Percentiles rank a stretch among this genome's conserved stretches.
phyloP scores from a whole-genome alignment of 2,888 invertebrate species.

The Amphipyra berbera region DNA sequence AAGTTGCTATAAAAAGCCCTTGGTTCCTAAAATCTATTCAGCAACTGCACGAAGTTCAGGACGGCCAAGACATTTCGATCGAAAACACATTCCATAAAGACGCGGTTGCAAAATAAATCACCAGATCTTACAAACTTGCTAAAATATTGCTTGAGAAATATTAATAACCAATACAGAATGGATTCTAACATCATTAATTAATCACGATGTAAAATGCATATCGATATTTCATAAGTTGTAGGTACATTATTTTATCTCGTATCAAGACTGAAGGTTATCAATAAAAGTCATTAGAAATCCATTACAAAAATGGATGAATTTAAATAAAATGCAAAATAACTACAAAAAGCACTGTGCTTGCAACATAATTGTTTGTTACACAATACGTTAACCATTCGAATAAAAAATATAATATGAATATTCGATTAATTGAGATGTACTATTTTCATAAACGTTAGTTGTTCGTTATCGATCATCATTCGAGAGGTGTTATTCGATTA shows the following conservation, averaged over 20 bases:
- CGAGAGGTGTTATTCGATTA: conserved; percentile 56
- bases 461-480: conserved; percentile 52
- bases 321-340: background rate
- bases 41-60: too few species aligned
- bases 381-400: conserved; percentile 38
- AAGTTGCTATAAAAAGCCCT: too few species aligned
- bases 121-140: conserved; percentile 22
- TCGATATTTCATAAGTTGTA: conserved; percentile 38
- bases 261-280: conserved; percentile 33
- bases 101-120: conserved; percentile 39
- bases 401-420: conserved; percentile 24
- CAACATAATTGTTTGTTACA: conserved; percentile 13
- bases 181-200: conserved; percentile 49
- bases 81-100: conserved; percentile 16
- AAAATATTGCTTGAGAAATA: conserved; percentile 41
- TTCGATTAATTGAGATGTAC: conserved; percentile 61
- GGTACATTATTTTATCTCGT: conserved; percentile 18
- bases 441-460: conserved; percentile 43
- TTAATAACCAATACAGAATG: conserved; percentile 44
- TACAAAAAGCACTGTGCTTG: background rate
- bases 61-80: too few species aligned
- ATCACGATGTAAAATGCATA: conserved; percentile 35
- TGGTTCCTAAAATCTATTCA: too few species aligned
- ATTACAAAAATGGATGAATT: conserved; percentile 18
- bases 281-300: conserved; percentile 24